Base-by-base conservation (phyloP, 2,113 vertebrate genomes). In the Otus sunia region DNA sequence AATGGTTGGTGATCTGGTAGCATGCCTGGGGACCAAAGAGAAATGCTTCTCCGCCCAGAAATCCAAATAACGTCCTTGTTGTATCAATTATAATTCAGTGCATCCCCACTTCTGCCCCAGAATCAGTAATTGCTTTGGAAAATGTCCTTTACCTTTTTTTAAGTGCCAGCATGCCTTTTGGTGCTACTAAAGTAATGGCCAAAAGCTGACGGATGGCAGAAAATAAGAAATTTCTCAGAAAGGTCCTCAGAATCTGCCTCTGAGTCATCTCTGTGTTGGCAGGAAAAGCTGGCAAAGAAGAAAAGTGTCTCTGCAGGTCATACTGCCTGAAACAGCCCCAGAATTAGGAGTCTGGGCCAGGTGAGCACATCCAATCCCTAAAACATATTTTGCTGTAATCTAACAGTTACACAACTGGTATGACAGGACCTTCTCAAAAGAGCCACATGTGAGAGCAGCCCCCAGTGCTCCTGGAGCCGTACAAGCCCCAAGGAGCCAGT, bases 381-480 rank as follows among this genome's bases (percentile, higher is more conserved):
- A 55, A 20, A 34, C 17, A 6, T 10, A 39, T 39, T 41, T 89
- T 45, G 16, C 21, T 52, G 12, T 37, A 55, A 37, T n/a, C 39
- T 43, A 74, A 47, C 0, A 1, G 8, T 30, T 72, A 19, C 0
- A 1, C 0, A 4, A 34, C 20, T 15, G 34, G 15, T 45, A 19
- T 1, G 19, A 34, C 47, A n/a, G 5, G 12, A 69, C 36, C 59
- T 49, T 74, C 64, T 43, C 1, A 1, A 47, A 67, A 8, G 32
- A 92, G 59, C 77, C 5, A 2, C 11, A 4, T 15, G 41, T 9
- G 55, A 41, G 88, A 81, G 58, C 71, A 88, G 32, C 20, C 39
- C n/a, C 49, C 2, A 1, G 30, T 10, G 49, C 69, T 58, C 22
- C 3, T 1, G 66, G 6, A 83, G 90, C 67, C 34, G 8, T 25